Conservation (phyloP, 2,888 invertebrate species). For the Noctua janthina region DNA sequence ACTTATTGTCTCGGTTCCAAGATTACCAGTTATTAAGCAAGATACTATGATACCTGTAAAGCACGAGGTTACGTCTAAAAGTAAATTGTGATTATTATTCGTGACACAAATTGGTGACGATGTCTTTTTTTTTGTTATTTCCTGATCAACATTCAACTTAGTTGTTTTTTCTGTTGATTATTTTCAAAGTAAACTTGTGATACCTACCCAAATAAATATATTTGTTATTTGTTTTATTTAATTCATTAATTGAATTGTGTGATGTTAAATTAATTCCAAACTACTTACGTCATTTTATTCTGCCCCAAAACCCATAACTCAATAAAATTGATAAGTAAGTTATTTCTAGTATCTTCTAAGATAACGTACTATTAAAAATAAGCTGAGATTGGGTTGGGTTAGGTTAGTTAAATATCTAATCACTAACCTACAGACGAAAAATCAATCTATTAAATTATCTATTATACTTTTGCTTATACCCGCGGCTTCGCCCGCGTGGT, state of each 20-base stretch:
- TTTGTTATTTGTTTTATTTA: slow-evolving; percentile 9
- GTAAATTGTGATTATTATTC: slow-evolving; percentile 73
- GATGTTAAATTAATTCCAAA: slow-evolving; percentile 51
- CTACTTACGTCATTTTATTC: not conserved
- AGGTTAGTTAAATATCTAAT: not conserved
- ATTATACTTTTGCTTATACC: too few relatives aligned
- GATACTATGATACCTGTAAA: slow-evolving; percentile 80
- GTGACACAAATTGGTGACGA: not conserved
- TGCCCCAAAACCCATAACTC: slow-evolving; percentile 23
- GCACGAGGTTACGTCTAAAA: slow-evolving; percentile 71
- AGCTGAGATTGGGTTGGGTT: slow-evolving; percentile 11
- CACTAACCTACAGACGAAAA: not conserved
- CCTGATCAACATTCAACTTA: slow-evolving; percentile 18
- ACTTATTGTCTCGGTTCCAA: slow-evolving; percentile 75
- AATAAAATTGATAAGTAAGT: not conserved
- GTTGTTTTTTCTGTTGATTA: slow-evolving; percentile 21
- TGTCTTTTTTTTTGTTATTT: slow-evolving; percentile 4
- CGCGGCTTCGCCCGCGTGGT: too few relatives aligned
- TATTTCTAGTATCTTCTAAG: slow-evolving; percentile 9
- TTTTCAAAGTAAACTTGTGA: slow-evolving; percentile 23
- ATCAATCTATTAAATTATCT: not conserved
- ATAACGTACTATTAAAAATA: not conserved
- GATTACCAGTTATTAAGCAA: slow-evolving; percentile 70
- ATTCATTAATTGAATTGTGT: slow-evolving; percentile 24
- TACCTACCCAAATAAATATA: slow-evolving; percentile 10